Evolutionary conservation across 1,140 invertebrate genomes (phyloP), one percentile per base, ranked within the genome.

Genomic region (Drosophila rufa): DNA sequence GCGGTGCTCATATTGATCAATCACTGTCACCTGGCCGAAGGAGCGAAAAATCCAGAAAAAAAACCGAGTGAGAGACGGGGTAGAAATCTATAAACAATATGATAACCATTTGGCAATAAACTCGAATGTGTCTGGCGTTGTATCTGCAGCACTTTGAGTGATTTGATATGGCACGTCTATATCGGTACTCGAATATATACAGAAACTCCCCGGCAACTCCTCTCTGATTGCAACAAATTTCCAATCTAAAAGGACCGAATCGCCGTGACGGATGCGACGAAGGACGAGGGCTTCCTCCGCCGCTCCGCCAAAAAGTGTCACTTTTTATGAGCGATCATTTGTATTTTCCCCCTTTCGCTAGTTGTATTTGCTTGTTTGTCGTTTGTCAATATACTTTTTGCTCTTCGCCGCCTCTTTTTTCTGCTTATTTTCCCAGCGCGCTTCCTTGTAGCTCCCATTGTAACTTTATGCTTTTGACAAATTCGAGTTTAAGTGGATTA

Each of bases 271-370:
- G 81, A 90, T 90, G 85, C 81, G 85, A 53, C 55, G 85, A 87
- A 83, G 78, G 56, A 50, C 17, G 38, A 1, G 27, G 47, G 51
- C 30, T 53, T 22, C 17, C n/a, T 9, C 22, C 50, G 48, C 43
- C 57, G 3, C 17, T 64, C 30, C 60, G 78, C 85, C 81, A 70
- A 90, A 89, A 89, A 81, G 75, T 89, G 85, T 82, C 85, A 90
- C 75, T 85, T 84, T 90, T 90, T 90, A 90, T 90, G 85, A 90
- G 81, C 79, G 79, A 90, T 90, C 85, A 90, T 90, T 90, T 90
- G 81, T 90, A 58, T 70, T 87, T 42, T 71, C 56, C 64, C 75
- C 64, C 59, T 67, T 86, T 70, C 42, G 50, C 60, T 56, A 70
- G 65, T 80, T 77, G 65, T 85, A 79, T 86, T 80, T 73, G 64